phyloP scores from a whole-genome alignment of 2,797 vertebrate genomes.

The Gymnothorax javanicus region DNA sequence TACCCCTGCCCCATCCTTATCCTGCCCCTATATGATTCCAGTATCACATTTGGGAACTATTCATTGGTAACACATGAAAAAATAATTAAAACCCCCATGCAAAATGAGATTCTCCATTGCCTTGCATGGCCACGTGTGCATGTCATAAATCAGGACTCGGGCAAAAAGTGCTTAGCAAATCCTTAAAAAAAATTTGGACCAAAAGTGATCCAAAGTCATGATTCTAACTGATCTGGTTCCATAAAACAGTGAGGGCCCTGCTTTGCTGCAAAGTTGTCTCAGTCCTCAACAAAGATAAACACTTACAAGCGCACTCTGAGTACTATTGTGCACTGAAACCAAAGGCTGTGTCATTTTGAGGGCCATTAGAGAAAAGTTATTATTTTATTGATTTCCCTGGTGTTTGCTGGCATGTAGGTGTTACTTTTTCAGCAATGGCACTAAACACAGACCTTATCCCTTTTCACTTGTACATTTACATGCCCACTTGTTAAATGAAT shows the following conservation, averaged over 20 bases:
- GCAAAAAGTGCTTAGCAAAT: constrained; percentile 3
- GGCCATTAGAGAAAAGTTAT: not conserved
- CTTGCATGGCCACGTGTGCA: not conserved
- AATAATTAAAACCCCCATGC: constrained; percentile 22
- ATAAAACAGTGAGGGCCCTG: not conserved
- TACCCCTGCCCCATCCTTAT: not conserved
- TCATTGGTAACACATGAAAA: constrained; percentile 23
- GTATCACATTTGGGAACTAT: not conserved
- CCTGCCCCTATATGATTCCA: not conserved
- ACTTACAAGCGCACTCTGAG: not conserved
- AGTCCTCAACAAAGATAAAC: not conserved
- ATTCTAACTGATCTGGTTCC: not conserved
- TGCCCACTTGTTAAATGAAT: not conserved
- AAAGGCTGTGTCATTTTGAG: not conserved
- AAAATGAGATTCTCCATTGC: not conserved
- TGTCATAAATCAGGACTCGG: constrained; percentile 20
- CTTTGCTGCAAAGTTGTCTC: not conserved
- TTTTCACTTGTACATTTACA: not conserved
- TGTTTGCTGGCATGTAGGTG: not conserved
- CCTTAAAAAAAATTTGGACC: not conserved
- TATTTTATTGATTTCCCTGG: not conserved
- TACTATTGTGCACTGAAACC: not conserved
- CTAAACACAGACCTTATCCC: too few relatives aligned
- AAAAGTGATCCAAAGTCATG: too few relatives aligned
- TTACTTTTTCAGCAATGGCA: not conserved